A percentile compares a stretch with the other conserved stretches of the same genome.
These are phyloP conservation scores for Stegana nigrithorax DNA, from an alignment of 2,888 invertebrate genomes.

Conservation along the genomic window DNA sequence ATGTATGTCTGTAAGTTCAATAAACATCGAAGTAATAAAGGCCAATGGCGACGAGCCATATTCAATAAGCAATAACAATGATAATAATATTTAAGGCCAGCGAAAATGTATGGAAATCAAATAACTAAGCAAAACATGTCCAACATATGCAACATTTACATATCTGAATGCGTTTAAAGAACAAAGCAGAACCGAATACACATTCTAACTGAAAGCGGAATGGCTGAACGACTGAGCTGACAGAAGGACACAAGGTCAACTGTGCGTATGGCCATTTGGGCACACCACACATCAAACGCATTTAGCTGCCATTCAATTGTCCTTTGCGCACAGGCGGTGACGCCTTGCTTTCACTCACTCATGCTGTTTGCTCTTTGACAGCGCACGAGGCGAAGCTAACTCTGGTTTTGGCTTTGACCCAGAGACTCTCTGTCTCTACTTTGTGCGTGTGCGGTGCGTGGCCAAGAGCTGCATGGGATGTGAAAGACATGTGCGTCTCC, in stretches of 20 bases:
- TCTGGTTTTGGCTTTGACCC: no score
- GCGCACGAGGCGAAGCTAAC: no score
- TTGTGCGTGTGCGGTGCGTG: no score
- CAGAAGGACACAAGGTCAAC: not conserved
- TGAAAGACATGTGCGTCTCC: no score
- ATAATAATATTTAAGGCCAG: not conserved
- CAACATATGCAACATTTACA: not conserved
- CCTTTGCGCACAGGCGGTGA: not conserved
- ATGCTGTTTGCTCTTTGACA: constrained; percentile 1
- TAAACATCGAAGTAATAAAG: not conserved
- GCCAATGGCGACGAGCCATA: not conserved
- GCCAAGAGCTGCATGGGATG: not conserved
- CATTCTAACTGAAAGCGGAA: no score
- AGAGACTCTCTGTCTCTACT: no score
- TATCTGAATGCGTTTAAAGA: not conserved
- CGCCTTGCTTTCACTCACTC: no score
- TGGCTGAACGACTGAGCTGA: no score
- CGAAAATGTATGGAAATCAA: not conserved
- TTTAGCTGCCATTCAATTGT: constrained; percentile 1
- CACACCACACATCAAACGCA: not conserved
- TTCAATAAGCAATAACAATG: not conserved
- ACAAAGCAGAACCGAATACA: not conserved
- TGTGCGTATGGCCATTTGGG: no score
- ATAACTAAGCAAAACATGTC: not conserved
- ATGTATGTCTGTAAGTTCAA: no score